phyloP scores from a whole-genome alignment of 2,888 invertebrate species.

The Leucophenga montana region DNA sequence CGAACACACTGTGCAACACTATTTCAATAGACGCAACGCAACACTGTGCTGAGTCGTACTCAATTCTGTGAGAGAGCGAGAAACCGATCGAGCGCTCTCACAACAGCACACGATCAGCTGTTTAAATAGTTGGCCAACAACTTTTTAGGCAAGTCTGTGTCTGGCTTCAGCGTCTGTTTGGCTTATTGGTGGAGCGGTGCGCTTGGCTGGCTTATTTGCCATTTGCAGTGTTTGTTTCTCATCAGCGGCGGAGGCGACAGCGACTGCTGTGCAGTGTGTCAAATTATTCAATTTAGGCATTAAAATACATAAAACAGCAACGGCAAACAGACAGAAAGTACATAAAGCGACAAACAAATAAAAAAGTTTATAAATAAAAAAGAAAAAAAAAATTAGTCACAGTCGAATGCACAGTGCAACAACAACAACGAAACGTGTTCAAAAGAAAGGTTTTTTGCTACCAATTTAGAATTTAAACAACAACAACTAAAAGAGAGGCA shows the following conservation, averaged over 20 bases:
- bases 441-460: background rate
- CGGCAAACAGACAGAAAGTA: conserved; percentile 6
- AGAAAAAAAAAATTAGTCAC: background rate
- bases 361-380: background rate
- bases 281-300: background rate
- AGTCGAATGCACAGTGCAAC: background rate
- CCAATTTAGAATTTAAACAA: background rate
- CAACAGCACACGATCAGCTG: conserved; percentile 1
- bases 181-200: too few relatives aligned
- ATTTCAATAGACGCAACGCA: conserved; percentile 10
- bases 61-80: too few relatives aligned
- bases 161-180: background rate
- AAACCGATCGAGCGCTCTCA: too few relatives aligned
- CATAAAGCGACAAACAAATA: conserved; percentile 7
- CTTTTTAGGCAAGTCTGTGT: conserved; percentile 1
- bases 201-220: background rate
- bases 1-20: conserved; percentile 33
- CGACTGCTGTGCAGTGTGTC: background rate
- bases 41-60: too few relatives aligned
- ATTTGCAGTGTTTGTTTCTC: background rate
- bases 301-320: background rate
- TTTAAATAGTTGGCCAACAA: conserved; percentile 4
- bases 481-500: background rate
- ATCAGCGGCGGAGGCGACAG: background rate
- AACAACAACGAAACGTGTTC: background rate